Conservation (phyloP, 2,888 invertebrate species). For the Melanophora roralis region DNA sequence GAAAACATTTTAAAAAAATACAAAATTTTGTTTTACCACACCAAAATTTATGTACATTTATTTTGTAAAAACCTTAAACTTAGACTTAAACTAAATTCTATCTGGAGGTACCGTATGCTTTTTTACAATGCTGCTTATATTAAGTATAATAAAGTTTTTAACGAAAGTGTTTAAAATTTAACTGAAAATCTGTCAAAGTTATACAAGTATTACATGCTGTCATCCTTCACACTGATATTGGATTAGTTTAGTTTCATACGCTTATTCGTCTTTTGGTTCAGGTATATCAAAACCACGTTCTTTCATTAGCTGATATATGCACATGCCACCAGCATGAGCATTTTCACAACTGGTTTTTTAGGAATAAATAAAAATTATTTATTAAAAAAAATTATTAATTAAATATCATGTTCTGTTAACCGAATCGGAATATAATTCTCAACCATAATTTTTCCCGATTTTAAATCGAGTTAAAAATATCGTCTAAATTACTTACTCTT, state of each 20-base stretch:
- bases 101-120: slow-evolving; percentile 34
- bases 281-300: slow-evolving; percentile 65
- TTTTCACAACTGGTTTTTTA: slow-evolving; percentile 66
- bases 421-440: no score
- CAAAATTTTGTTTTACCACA: slow-evolving; percentile 33
- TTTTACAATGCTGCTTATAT: not conserved
- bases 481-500: slow-evolving; percentile 71
- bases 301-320: slow-evolving; percentile 67
- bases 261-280: slow-evolving; percentile 64
- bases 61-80: slow-evolving; percentile 37
- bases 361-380: no score
- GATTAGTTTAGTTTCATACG: not conserved
- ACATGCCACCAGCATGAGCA: slow-evolving; percentile 69
- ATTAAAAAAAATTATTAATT: not conserved
- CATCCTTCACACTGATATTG: no score
- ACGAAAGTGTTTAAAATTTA: slow-evolving; percentile 1
- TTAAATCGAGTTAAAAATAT: no score
- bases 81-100: not conserved
- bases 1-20: no score
- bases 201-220: slow-evolving; percentile 39
- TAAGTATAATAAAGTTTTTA: not conserved
- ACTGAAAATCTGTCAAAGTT: not conserved
- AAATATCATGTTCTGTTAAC: not conserved
- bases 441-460: no score
- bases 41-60: slow-evolving; percentile 55